phyloP scores from a whole-genome alignment of 2,113 vertebrate species.

The Thunnus thynnus region DNA sequence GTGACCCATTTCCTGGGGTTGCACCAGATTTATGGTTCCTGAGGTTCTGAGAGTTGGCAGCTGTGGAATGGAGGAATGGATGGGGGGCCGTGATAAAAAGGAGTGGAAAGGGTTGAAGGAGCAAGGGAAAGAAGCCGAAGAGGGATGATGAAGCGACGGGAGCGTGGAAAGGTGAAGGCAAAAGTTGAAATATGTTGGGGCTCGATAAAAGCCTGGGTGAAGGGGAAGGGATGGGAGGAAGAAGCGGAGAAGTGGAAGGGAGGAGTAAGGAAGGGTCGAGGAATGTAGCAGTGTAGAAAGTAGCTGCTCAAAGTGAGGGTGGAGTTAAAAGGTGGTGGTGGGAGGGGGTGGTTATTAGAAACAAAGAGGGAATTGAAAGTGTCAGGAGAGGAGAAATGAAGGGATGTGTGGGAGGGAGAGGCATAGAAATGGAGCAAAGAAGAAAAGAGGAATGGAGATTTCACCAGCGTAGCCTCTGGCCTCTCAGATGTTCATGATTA shows the following conservation, averaged over 20 bases:
- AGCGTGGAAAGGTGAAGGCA: slow-evolving; percentile 64
- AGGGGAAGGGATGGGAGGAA: slow-evolving; percentile 11
- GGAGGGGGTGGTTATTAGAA: background rate
- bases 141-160: slow-evolving; percentile 48
- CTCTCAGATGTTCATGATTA: slow-evolving; percentile 67
- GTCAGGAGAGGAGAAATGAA: slow-evolving; percentile 30
- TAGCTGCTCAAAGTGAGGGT: slow-evolving; percentile 6
- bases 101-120: slow-evolving; percentile 51
- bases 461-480: slow-evolving; percentile 37
- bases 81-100: slow-evolving; percentile 48
- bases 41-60: slow-evolving; percentile 72
- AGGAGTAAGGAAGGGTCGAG: slow-evolving; percentile 28
- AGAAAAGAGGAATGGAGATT: slow-evolving; percentile 28
- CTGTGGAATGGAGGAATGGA: slow-evolving; percentile 71
- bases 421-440: slow-evolving; percentile 34
- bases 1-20: slow-evolving; percentile 75
- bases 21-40: slow-evolving; percentile 75
- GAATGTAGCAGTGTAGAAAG: slow-evolving; percentile 27
- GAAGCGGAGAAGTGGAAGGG: background rate
- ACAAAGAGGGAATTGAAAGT: slow-evolving; percentile 59
- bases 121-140: slow-evolving; percentile 42
- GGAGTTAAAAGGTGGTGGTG: slow-evolving; percentile 13
- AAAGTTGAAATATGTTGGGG: slow-evolving; percentile 58
- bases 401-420: slow-evolving; percentile 50
- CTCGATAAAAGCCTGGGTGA: slow-evolving; percentile 38